Evolutionary conservation across 2,888 invertebrate genomes (phyloP), one percentile per base, ranked within the genome.

Genomic region (Drosophila mayaguana): DNA sequence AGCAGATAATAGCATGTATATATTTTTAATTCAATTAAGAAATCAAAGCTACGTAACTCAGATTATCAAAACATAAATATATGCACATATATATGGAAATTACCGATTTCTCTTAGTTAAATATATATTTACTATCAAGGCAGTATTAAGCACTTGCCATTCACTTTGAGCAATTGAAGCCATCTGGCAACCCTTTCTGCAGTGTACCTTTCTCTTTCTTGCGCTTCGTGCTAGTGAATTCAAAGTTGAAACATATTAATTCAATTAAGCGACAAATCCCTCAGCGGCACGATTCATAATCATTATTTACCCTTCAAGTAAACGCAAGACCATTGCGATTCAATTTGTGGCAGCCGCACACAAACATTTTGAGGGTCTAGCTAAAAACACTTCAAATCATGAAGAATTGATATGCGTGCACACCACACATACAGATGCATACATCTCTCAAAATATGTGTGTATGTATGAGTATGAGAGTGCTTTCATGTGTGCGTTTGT

Each of bases 301-400:
- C 81, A 83, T 80, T 83, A 78, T 86, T 70, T 75, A 75, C 54
- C 50, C 70, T 43, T 59, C 25, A 51, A 51, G 46, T 57, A 40
- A 65, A 51, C 55, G 64, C 50, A 54, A 51, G 66, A 53, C 65
- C 63, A 75, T 77, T 68, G 72, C 65, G 79, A 83, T 88, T 67
- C 72, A 79, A 83, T 81, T 72, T 74, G 54, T 79, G 85, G 77
- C 78, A 71, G 66, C 42, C 68, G 38, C 70, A 75, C 62, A 75
- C 64, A 72, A 75, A 56, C 62, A 75, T 72, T 88, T 81, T 72
- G 72, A 76, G 62, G 73, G 66, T 28, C 53, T 42, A 63, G 20
- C 48, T 28, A 50, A 56, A 56, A 48, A 22, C 51, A 38, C 42
- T 48, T 40, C 20, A 46, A 20, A 4, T 16, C 6, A 32, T 56